Evolutionary conservation across 2,797 vertebrate genomes (phyloP), one percentile per base, ranked within the genome.

Genomic region (Acanthiza pusilla): DNA sequence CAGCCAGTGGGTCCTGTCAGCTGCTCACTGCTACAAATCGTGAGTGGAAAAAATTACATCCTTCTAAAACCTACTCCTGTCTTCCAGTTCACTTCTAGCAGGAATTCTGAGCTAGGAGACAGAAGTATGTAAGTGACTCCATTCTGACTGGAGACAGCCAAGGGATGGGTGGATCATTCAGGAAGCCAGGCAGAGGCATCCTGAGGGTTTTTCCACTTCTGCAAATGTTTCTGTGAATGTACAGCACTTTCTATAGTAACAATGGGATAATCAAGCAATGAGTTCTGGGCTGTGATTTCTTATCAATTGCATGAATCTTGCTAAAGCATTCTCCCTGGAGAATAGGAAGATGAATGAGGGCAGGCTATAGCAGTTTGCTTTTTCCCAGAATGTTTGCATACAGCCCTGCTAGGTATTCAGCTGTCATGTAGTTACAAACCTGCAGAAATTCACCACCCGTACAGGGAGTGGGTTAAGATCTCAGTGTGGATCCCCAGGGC

Each of bases 21-120:
- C 96, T 36, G 96, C 88, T 75, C 96, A 95, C 88, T 96, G 94
- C 88, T 94, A 94, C 91, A 76, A 94, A 61, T 51, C 2, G 94
- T 94, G 57, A 95, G 94, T 94, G n/a, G 1, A 58, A 74, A 83
- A 53, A 14, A 7, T 26, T 7, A 17, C 10, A 3, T 32, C 30
- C 61, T 79, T 75, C 78, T 7, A 1, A 29, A 34, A 34, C 3
- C 27, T 12, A 2, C 54, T 62, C 20, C 65, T 85, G n/a, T 34
- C 47, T 57, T 60, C 19, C 58, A 29, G 22, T 36, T 87, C 45
- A 5, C 57, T 55, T 73, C 62, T 18, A 67, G 63, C 67, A 76
- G 60, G 43, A 55, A 38, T 58, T 45, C 63, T 34, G 43, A 65
- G 34, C 43, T 58, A 11, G 34, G 50, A 72, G 51, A 58, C 12